These are phyloP conservation scores for Dascillus cervinus DNA, from an alignment of 2,888 invertebrate genomes.

Conservation along the genomic window DNA sequence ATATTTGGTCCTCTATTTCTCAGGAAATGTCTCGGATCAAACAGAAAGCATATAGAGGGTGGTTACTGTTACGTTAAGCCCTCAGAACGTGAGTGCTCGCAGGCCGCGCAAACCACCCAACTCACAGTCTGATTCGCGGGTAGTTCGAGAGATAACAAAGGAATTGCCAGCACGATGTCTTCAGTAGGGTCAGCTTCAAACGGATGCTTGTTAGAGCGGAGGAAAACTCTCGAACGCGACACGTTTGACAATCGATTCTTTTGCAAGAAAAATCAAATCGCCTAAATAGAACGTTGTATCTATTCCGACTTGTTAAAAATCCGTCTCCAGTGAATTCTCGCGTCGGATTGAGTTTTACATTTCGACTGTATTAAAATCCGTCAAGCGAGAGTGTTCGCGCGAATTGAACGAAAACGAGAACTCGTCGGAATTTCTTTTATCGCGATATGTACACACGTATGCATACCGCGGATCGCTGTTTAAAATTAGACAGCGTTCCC, in stretches of 20 bases:
- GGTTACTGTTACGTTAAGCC: constrained; percentile 36
- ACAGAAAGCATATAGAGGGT: constrained; percentile 45
- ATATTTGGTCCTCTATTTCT: constrained; percentile 30
- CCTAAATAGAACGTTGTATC: constrained; percentile 16
- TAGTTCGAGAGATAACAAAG: constrained; percentile 41
- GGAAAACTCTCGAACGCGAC: too few species aligned
- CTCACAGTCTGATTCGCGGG: constrained; percentile 29
- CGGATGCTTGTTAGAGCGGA: too few species aligned
- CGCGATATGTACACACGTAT: too few species aligned
- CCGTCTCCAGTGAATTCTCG: constrained; percentile 22
- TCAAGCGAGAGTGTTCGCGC: constrained; percentile 24
- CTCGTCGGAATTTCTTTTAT: too few species aligned
- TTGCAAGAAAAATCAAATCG: too few species aligned
- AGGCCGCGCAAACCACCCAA: neutral
- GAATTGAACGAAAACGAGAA: too few species aligned
- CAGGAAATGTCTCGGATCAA: constrained; percentile 43
- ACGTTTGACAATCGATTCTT: too few species aligned
- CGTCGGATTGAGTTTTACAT: constrained; percentile 26
- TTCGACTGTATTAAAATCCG: constrained; percentile 24
- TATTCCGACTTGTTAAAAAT: constrained; percentile 25
- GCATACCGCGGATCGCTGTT: too few species aligned
- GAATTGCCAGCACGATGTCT: constrained; percentile 34
- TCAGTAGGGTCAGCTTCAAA: too few species aligned
- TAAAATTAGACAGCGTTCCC: too few species aligned
- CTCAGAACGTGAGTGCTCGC: constrained; percentile 26